Conservation (phyloP, 2,797 vertebrate genomes). For the Podarcis lilfordi region DNA sequence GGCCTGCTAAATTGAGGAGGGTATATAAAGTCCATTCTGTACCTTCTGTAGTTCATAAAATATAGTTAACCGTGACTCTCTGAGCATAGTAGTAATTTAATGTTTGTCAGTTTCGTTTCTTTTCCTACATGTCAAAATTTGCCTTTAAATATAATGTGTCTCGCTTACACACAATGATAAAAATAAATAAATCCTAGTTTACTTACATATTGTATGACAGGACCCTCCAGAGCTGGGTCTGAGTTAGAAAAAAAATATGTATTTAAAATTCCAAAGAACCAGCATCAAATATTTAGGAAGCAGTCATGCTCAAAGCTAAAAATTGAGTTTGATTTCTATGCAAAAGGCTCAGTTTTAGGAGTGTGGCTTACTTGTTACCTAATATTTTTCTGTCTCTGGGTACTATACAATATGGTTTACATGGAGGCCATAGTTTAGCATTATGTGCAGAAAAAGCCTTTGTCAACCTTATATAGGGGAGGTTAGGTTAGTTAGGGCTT, state of each 20-base stretch:
- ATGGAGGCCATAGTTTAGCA: background rate
- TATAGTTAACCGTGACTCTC: background rate
- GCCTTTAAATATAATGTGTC: background rate
- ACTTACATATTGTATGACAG: background rate
- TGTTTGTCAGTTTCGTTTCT: background rate
- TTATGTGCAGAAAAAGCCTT: background rate
- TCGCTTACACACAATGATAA: no score
- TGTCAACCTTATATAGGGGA: background rate
- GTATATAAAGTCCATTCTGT: background rate
- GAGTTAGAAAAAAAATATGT: background rate
- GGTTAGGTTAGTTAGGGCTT: background rate
- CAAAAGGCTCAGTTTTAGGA: background rate
- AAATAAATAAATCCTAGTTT: background rate
- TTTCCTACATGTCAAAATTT: background rate
- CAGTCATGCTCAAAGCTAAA: background rate
- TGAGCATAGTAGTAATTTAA: background rate
- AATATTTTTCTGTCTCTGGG: background rate
- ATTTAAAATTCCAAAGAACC: background rate
- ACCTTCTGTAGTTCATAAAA: background rate
- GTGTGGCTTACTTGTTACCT: background rate
- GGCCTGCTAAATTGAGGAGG: background rate
- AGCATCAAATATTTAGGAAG: background rate
- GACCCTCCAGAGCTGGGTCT: background rate
- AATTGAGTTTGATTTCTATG: background rate
- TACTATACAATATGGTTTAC: background rate